These are phyloP conservation scores for Buteo buteo DNA, from an alignment of 2,113 vertebrate genomes.

Conservation along the genomic window DNA sequence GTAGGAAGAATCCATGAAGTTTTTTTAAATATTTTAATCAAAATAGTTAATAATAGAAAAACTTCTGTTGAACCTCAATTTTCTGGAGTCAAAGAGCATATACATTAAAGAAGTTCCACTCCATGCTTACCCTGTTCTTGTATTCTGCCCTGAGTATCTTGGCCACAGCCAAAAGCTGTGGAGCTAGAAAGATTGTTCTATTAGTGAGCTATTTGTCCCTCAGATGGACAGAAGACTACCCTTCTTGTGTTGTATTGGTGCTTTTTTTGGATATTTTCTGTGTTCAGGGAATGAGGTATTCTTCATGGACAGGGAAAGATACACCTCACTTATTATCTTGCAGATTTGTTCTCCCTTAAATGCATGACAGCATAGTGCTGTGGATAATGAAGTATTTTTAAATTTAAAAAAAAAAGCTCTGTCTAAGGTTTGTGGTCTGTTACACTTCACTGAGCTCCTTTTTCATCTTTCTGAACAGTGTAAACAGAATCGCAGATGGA, in stretches of 20 bases:
- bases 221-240: neutral
- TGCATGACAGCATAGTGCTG: neutral
- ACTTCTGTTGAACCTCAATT: fast-evolving
- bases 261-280: neutral
- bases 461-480: neutral
- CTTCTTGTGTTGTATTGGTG: neutral
- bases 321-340: neutral
- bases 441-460: neutral
- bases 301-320: neutral
- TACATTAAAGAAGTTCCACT: neutral
- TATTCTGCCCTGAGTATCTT: neutral
- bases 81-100: neutral
- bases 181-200: neutral
- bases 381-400: neutral
- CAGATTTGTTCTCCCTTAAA: neutral
- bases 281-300: neutral
- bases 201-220: neutral
- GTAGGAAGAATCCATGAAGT: neutral
- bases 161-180: neutral
- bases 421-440: neutral
- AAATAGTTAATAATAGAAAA: neutral
- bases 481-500: neutral
- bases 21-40: neutral
- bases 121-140: neutral
- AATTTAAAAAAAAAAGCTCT: neutral